phyloP scores from a whole-genome alignment of 1,140 invertebrate species.

The Galleria mellonella region DNA sequence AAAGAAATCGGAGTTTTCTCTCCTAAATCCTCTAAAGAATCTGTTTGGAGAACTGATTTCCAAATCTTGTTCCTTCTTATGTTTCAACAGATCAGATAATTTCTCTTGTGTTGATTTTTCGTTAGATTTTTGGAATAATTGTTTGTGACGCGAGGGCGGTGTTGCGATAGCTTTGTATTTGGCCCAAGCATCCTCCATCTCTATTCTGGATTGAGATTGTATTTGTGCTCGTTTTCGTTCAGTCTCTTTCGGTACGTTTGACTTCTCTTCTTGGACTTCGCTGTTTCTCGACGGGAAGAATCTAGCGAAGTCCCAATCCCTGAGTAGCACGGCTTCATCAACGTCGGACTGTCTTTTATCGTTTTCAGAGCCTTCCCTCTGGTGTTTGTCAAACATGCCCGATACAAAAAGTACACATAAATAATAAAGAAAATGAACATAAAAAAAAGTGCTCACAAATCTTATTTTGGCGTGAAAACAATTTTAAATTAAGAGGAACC shows the following conservation, averaged over 20 bases:
- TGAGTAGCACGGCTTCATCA: constrained; percentile 83
- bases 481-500: too few species aligned
- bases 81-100: constrained; percentile 58
- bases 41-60: constrained; percentile 80
- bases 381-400: constrained; percentile 54
- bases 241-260: constrained; percentile 50
- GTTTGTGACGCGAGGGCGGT: constrained; percentile 57
- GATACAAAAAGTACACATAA: constrained; percentile 63
- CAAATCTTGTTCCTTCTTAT: constrained; percentile 78
- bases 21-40: constrained; percentile 84
- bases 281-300: constrained; percentile 80
- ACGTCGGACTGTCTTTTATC: constrained; percentile 73
- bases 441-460: constrained; percentile 50
- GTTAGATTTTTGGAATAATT: constrained; percentile 47
- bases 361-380: constrained; percentile 56
- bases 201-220: constrained; percentile 54
- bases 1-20: constrained; percentile 88
- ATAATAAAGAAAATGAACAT: constrained; percentile 34
- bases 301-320: constrained; percentile 88
- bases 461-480: constrained; percentile 67
- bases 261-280: constrained; percentile 53
- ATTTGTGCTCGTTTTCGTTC: constrained; percentile 51
- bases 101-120: constrained; percentile 62
- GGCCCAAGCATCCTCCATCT: constrained; percentile 62
- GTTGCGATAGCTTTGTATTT: constrained; percentile 68